phyloP scores from a whole-genome alignment of 2,113 vertebrate genomes.

The Carlito syrichta region DNA sequence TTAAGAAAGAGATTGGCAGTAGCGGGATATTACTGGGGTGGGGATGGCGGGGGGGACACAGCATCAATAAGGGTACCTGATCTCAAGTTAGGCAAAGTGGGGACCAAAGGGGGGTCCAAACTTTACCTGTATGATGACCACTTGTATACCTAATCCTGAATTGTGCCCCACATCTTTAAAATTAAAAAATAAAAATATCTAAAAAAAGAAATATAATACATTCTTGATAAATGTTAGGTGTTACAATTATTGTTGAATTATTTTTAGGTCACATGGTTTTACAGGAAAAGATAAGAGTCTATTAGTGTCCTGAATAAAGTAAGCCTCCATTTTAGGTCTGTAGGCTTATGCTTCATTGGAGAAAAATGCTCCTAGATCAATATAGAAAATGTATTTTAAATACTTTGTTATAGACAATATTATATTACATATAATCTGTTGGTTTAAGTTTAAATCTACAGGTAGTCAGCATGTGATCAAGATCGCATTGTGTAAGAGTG shows the following conservation, averaged over 20 bases:
- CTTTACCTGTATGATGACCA: too few relatives aligned
- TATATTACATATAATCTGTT: neutral
- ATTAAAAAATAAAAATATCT: too few relatives aligned
- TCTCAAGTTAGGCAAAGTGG: too few relatives aligned
- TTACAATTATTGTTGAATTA: neutral
- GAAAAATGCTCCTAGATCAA: neutral
- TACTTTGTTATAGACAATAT: neutral
- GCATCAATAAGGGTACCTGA: too few relatives aligned
- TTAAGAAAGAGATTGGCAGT: too few relatives aligned
- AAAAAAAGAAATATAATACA: neutral
- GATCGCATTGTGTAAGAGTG: neutral
- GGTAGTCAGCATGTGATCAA: neutral
- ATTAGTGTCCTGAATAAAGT: neutral
- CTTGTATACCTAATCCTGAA: too few relatives aligned
- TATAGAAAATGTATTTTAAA: neutral
- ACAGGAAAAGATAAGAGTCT: neutral
- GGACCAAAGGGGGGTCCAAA: too few relatives aligned
- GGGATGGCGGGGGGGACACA: too few relatives aligned
- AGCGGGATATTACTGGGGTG: too few relatives aligned
- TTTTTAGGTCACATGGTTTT: neutral
- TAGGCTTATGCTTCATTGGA: neutral
- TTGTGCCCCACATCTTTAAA: too few relatives aligned
- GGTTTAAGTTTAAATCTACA: neutral
- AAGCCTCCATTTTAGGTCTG: neutral
- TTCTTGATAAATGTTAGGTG: neutral